Evolutionary conservation across 2,797 vertebrate species (phyloP), one percentile per base, ranked within the genome.

Genomic region (Pangasius mekongensis): DNA sequence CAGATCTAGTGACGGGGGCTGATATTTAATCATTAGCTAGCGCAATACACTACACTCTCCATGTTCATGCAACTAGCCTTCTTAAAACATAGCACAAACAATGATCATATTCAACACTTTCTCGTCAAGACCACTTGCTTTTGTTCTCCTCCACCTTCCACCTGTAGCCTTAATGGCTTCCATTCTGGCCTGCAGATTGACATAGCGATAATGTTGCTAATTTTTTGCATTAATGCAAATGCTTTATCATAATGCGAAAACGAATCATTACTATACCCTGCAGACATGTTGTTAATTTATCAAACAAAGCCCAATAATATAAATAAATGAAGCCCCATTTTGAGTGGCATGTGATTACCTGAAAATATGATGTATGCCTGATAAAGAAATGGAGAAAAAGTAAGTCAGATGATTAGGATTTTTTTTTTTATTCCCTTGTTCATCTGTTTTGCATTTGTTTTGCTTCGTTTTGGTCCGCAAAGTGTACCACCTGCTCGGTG

Each of bases 361-460:
- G 85, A 52, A 67, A 33, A 36, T 84, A 80, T 4, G 88, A 89
- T 87, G 85, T 27, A 66, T 13, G n/a, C 30, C 52, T 33, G 88
- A 89, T 89, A 89, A 87, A 84, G 85, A 54, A 54, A 89, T 60
- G 66, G 87, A 64, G 27, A 7, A 87, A 89, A 90, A 58, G 76
- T 82, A 87, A 85, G 47, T 60, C 84, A 71, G 87, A 90, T 86
- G 62, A 36, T 67, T 87, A 80, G 67, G 36, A 60, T 87, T 47
- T 87, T 69, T 84, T 84, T 67, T 52, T 69, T 5, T 11, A 11
- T 64, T 62, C 18, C 54, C 39, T 74, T 14, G 16, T 71, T 77
- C 52, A 62, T 82, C 64, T 86, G 83, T 66, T 97, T 97, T 98
- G 97, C 88, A 98, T 99, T 98, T 82, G 88, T 89, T 86, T 88